These are phyloP conservation scores for Orientallactaga sibirica DNA, from an alignment of 2,797 vertebrate genomes.

Conservation along the genomic window DNA sequence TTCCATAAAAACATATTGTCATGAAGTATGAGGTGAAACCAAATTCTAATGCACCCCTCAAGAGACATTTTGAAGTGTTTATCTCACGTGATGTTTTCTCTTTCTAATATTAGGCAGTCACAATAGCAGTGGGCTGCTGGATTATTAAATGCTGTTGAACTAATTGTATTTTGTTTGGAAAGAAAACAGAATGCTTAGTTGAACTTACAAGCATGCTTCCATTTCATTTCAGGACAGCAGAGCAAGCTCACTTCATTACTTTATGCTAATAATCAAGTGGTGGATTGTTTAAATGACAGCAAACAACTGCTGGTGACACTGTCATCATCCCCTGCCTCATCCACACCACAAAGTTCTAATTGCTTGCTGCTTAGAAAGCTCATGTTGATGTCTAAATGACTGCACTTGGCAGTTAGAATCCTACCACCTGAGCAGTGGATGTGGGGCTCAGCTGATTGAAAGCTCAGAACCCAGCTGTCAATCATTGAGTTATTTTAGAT, in stretches of 20 bases:
- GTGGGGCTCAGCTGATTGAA: background rate
- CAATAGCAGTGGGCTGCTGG: background rate
- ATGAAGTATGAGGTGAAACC: background rate
- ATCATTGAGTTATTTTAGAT: background rate
- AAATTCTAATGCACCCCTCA: constrained; percentile 2
- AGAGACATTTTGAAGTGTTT: background rate
- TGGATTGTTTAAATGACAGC: constrained; percentile 51
- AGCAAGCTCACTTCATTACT: constrained; percentile 68
- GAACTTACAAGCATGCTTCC: constrained; percentile 67
- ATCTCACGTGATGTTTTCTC: constrained; percentile 32
- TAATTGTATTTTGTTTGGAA: constrained; percentile 58
- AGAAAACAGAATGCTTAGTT: constrained; percentile 51
- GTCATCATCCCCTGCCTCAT: constrained; percentile 15
- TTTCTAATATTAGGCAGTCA: constrained; percentile 53
- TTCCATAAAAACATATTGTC: background rate
- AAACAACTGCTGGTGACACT: background rate
- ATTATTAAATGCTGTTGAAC: constrained; percentile 67
- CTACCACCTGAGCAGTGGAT: background rate
- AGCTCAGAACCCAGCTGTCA: background rate
- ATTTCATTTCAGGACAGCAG: constrained; percentile 72
- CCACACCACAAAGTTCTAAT: background rate
- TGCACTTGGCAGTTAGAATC: background rate
- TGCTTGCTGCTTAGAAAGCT: constrained; percentile 32
- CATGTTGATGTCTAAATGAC: background rate
- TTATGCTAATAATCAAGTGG: constrained; percentile 65